Conservation (phyloP, 2,113 vertebrate genomes). For the Aptenodytes patagonicus region DNA sequence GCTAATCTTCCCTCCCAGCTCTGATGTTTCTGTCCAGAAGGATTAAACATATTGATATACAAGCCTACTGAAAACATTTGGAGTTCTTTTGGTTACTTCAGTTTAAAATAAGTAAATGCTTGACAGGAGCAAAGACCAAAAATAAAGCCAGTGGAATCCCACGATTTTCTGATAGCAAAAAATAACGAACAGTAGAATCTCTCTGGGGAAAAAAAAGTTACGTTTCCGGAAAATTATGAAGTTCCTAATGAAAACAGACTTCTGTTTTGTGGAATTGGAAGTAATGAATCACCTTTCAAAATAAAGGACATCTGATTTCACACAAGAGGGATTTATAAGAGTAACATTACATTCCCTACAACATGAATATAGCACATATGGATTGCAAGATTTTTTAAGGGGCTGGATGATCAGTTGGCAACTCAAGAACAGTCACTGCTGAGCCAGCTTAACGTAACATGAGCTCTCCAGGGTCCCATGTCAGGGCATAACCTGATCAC, state of each 20-base stretch:
- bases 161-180: neutral
- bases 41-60: neutral
- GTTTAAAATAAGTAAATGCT: neutral
- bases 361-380: neutral
- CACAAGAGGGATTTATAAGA: neutral
- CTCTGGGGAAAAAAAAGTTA: neutral
- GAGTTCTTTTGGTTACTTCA: neutral
- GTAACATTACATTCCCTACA: neutral
- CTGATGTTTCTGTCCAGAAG: neutral
- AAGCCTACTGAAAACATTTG: neutral
- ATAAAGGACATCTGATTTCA: neutral
- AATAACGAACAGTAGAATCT: neutral
- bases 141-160: neutral
- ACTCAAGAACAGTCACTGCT: slow-evolving; percentile 2
- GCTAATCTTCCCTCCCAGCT: neutral
- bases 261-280: neutral
- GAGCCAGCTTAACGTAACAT: slow-evolving; percentile 12
- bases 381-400: neutral
- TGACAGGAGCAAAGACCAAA: neutral
- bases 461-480: neutral
- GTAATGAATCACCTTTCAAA: neutral
- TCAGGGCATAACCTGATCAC: slow-evolving; percentile 37
- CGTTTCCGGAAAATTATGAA: neutral
- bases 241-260: neutral
- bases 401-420: neutral